Evolutionary conservation across 2,888 invertebrate species (phyloP), one percentile per base, ranked within the genome.

Genomic region (Xylota sylvarum): DNA sequence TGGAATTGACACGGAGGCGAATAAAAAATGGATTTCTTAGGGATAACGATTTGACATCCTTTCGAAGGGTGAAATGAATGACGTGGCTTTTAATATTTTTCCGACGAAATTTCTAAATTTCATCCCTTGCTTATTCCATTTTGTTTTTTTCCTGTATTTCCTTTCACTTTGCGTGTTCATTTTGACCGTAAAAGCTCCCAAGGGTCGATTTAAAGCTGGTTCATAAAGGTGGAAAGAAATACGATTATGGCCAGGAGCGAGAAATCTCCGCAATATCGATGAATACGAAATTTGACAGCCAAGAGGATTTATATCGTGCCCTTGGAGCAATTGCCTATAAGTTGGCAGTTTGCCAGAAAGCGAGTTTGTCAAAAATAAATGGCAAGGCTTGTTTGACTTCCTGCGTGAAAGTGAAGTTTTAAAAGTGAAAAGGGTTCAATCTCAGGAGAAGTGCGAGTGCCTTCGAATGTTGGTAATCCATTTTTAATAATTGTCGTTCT

Each of bases 241-340:
- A 79, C 87, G 74, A 80, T 77, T 83, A 88, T 76, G 67, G 64
- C 43, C 50, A 82, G 62, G 50, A 88, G 88, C 81, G 80, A 83
- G 78, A 89, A 89, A 89, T 88, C 88, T 87, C 62, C 82, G 87
- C 85, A 88, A 87, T 87, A 87, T 88, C 89, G 87, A 89, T 89
- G 89, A 89, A 89, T 89, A 89, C 82, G 69, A 89, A 89, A 88
- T 88, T 88, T 88, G 89, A 89, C 89, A 89, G 88, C 76, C 76
- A 73, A 78, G 87, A 79, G 88, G 88, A 89, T 89, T 89, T 89
- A 89, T 88, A 74, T 88, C 78, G 35, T 64, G 65, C 65, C 74
- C 81, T 67, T 48, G 37, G 60, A 81, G 76, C 67, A 56, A 37
- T 56, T 9, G 46, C 32, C 65, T 55, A 50, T 67, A 50, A 43